Evolutionary conservation across 2,888 invertebrate genomes (phyloP).

Genomic region (Scaptomyza reducta): DNA sequence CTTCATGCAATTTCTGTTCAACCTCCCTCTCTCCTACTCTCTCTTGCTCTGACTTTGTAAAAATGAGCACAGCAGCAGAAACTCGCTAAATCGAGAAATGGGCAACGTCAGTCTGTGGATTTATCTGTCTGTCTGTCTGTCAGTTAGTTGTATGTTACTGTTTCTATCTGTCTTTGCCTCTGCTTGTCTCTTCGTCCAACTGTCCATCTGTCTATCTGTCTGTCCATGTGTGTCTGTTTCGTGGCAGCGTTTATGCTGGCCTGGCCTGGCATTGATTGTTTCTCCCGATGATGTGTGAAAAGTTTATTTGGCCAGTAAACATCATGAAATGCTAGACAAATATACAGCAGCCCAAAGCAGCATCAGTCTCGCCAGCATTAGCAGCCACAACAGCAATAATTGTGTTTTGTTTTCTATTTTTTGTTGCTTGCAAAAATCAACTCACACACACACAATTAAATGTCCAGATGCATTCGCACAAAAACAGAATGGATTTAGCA

Average conservation of each 20-base stretch:
- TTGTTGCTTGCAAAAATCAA: conserved; percentile 27
- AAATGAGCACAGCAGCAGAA: conserved; percentile 45
- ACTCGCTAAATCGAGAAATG: conserved; percentile 34
- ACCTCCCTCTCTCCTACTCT: neutral
- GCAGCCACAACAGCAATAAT: conserved; percentile 14
- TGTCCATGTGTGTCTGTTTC: neutral
- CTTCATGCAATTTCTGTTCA: conserved; percentile 1
- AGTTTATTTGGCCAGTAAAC: conserved; percentile 77
- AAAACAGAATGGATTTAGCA: conserved; percentile 45
- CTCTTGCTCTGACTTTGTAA: too few species aligned
- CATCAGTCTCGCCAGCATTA: conserved; percentile 13
- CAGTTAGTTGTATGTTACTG: conserved; percentile 17
- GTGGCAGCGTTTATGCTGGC: conserved; percentile 25
- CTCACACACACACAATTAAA: conserved; percentile 35
- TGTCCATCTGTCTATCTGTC: neutral
- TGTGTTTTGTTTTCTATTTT: conserved; percentile 11
- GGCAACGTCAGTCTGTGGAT: conserved; percentile 37
- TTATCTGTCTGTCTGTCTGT: conserved; percentile 8
- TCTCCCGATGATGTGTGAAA: conserved; percentile 73
- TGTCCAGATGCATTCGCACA: conserved; percentile 28
- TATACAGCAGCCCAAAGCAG: conserved; percentile 44
- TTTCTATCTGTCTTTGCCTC: conserved; percentile 13
- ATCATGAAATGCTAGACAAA: conserved; percentile 72
- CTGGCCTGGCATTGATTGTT: conserved; percentile 69
- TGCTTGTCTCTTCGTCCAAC: conserved; percentile 10